Percentiles rank a stretch among this genome's conserved stretches.
Evolutionary conservation across 2,797 vertebrate species (phyloP).

Genomic region (Tarsius wallacei): DNA sequence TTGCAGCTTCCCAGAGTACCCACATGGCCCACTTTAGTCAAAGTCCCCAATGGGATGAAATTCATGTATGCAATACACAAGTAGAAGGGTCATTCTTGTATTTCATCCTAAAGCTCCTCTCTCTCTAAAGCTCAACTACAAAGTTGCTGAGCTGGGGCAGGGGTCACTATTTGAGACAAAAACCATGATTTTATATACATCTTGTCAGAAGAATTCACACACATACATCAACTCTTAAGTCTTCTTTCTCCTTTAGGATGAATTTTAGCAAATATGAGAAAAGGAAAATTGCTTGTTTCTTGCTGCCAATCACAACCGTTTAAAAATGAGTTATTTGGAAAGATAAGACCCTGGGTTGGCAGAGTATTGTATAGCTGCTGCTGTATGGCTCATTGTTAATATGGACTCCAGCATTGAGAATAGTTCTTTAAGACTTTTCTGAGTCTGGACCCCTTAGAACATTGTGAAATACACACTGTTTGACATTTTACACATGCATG

Average conservation of each 20-base stretch:
- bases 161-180: not conserved
- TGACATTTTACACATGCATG: constrained; percentile 1
- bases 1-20: not conserved
- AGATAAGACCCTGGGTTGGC: not conserved
- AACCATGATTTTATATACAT: not conserved
- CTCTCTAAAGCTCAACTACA: not conserved
- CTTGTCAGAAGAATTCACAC: not conserved
- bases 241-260: not conserved
- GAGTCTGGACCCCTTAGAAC: not conserved
- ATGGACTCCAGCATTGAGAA: too few species aligned
- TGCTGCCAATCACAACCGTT: not conserved
- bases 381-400: too few species aligned
- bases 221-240: not conserved
- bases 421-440: too few species aligned
- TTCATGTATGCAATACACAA: not conserved
- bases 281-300: not conserved
- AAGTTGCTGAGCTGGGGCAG: not conserved
- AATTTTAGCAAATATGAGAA: not conserved
- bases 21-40: not conserved
- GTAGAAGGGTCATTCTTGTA: not conserved
- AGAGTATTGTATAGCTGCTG: too few species aligned
- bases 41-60: not conserved
- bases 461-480: not conserved
- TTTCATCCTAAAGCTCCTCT: not conserved
- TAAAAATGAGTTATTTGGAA: not conserved